Conservation (phyloP, 2,113 vertebrate genomes). For the Uropsilus gracilis region DNA sequence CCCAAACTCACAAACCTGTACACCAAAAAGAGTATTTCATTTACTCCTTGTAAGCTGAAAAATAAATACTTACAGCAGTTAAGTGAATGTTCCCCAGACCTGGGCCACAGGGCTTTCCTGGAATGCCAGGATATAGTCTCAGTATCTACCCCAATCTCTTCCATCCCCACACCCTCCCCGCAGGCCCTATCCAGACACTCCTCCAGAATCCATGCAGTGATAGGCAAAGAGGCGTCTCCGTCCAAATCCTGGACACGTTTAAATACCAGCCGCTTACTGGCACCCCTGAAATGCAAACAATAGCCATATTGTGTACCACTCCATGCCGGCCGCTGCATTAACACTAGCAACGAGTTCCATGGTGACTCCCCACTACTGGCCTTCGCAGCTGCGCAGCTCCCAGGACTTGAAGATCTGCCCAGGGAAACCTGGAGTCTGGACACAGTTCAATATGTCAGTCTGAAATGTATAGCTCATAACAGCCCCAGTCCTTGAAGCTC, state of each 20-base stretch:
- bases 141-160: neutral
- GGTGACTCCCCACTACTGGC: conserved; percentile 67
- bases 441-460: conserved; percentile 63
- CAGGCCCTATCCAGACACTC: neutral
- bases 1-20: neutral
- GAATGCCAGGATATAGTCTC: neutral
- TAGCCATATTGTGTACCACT: conserved; percentile 61
- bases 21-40: neutral
- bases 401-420: conserved; percentile 72
- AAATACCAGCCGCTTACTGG: conserved; percentile 63
- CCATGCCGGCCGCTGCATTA: conserved; percentile 65
- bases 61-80: neutral
- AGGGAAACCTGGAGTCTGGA: conserved; percentile 70
- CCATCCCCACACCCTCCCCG: neutral
- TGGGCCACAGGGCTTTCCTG: neutral
- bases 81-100: neutral
- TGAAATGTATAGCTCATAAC: conserved; percentile 62
- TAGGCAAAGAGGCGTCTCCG: conserved; percentile 45
- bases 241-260: conserved; percentile 62
- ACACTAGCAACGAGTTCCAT: conserved; percentile 77
- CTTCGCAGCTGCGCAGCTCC: conserved; percentile 67
- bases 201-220: neutral
- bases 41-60: neutral
- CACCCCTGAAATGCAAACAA: conserved; percentile 68
- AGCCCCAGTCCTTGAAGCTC: conserved; percentile 43